phyloP scores from a whole-genome alignment of 1,140 invertebrate genomes.

The Heliconius eleuchia region DNA sequence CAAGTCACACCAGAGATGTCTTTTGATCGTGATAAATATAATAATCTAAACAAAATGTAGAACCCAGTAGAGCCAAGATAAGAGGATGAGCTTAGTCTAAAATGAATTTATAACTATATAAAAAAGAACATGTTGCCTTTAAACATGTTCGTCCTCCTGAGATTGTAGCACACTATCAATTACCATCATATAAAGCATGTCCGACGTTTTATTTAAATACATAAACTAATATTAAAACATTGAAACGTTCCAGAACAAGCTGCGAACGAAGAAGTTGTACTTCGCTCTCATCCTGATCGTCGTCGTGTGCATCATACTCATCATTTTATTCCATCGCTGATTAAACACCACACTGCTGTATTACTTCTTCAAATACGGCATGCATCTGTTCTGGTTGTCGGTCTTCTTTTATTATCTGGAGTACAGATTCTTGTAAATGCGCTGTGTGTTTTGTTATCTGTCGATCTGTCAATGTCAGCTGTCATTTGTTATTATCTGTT shows the following conservation, averaged over 20 bases:
- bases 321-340: conserved; percentile 82
- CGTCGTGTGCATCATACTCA: conserved; percentile 87
- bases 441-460: neutral
- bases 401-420: neutral
- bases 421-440: neutral
- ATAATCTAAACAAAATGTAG: no score
- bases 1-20: no score
- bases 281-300: conserved; percentile 86
- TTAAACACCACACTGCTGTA: conserved; percentile 9
- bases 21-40: no score
- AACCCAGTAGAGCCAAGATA: no score
- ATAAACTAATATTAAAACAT: neutral
- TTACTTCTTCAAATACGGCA: conserved; percentile 6
- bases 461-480: neutral
- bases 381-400: neutral
- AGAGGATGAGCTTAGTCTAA: no score
- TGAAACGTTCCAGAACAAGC: conserved; percentile 86
- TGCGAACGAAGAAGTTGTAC: conserved; percentile 93
- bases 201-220: no score
- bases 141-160: no score
- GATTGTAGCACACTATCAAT: no score
- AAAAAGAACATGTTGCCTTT: no score
- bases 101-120: no score
- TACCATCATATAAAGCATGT: no score
- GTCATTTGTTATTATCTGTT: neutral